A percentile compares a stretch with the other conserved stretches of the same genome.
Conservation (phyloP, 2,888 invertebrate genomes). For the Prosopocoilus inquinatus region DNA sequence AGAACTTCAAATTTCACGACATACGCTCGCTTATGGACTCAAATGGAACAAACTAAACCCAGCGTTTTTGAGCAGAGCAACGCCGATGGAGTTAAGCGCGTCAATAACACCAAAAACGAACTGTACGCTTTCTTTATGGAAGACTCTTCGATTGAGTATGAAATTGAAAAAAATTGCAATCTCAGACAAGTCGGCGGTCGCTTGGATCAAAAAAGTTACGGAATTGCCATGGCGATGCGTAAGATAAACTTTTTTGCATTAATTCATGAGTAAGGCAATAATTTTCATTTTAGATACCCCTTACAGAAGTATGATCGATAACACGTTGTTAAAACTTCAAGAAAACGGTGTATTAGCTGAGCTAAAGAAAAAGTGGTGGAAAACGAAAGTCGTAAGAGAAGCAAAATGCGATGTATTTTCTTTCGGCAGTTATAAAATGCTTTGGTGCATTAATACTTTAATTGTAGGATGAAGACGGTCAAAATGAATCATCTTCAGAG, state of each 20-base stretch:
- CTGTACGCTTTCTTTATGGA: slow-evolving; percentile 96
- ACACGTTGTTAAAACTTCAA: slow-evolving; percentile 84
- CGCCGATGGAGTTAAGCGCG: slow-evolving; percentile 81
- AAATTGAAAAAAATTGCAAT: slow-evolving; percentile 79
- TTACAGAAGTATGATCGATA: slow-evolving; percentile 79
- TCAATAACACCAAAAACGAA: slow-evolving; percentile 70
- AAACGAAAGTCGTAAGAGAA: slow-evolving; percentile 56
- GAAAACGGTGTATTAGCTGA: slow-evolving; percentile 80
- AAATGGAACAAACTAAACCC: slow-evolving; percentile 79
- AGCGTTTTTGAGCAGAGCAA: slow-evolving; percentile 80
- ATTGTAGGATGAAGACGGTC: slow-evolving; percentile 15
- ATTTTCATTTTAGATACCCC: slow-evolving; percentile 61
- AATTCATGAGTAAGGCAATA: too few relatives aligned
- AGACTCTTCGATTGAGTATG: slow-evolving; percentile 91
- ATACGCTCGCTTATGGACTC: slow-evolving; percentile 86
- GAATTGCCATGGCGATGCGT: slow-evolving; percentile 89
- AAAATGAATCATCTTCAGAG: slow-evolving; percentile 50
- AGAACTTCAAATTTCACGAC: slow-evolving; percentile 83
- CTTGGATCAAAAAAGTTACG: slow-evolving; percentile 89
- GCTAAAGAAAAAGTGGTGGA: slow-evolving; percentile 93
- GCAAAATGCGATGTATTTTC: slow-evolving; percentile 46
- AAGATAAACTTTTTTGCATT: slow-evolving; percentile 42
- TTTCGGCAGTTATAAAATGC: not conserved
- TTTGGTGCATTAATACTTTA: not conserved
- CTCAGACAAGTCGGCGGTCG: slow-evolving; percentile 77